Base-by-base conservation (phyloP, 30 jellyfish, hydroid and myxozoan genomes). In the Phacellophora camtschatica region DNA sequence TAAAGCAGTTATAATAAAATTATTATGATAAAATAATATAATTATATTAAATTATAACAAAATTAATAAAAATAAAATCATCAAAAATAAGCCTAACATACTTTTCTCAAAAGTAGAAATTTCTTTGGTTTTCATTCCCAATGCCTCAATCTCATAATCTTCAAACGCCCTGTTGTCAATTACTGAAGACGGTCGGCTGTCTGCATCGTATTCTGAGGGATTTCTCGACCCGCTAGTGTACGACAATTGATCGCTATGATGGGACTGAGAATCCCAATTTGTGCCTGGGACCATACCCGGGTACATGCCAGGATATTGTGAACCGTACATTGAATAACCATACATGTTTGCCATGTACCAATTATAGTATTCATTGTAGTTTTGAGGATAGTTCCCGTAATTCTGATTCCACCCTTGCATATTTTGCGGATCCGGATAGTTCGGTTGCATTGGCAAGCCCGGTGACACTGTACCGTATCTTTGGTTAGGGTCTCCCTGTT, bases 131-230 rank as follows among this genome's bases (percentile, higher is more conserved):
- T 75, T 62, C 56, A 69, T 70, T n/a, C 36, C 74, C 61, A 83
- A 56, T 30, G 87, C 10, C 46, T 65, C 74, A 3, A 65, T 36
- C 25, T 83, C 95, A 32, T 46, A 69, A 46, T 83, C 84, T 24
- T 58, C 74, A 22, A 61, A 9, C 2, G 80, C 82, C 39, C 50
- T 39, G 50, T 57, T 64, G 42, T 86, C 96, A 36, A 70, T 82
- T 28, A 75, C 96, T 5, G 96, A 86, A 9, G 96, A 67, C 0
- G 96, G 96, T 45, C 96, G 66, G 61, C 96, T 86, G 59, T 86
- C 87, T 13, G 50, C 82, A 67, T 76, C 96, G 37, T 56, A 62
- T 46, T 86, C 96, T 13, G 96, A 86, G 10, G 43, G 57, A 22
- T 68, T 74, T 36, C 61, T 33, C 11, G 90, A 71, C n/a, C n/a